A percentile compares a stretch with the other conserved stretches of the same genome.
phyloP scores from a whole-genome alignment of 1,140 invertebrate species.

The Heliothis subflexa region DNA sequence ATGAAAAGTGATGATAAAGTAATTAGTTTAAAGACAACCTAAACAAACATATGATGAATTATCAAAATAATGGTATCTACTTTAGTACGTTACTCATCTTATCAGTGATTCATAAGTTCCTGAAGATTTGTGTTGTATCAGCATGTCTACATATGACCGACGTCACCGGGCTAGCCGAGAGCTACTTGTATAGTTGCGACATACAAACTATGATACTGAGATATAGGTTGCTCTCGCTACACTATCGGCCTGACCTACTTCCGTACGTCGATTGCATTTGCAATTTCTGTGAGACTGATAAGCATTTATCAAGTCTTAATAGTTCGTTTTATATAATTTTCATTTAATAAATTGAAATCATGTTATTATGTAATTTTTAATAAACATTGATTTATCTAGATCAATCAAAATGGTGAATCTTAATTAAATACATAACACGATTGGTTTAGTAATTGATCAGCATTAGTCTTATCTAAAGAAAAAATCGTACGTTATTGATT shows the following conservation, averaged over 20 bases:
- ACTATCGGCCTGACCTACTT: conserved; percentile 40
- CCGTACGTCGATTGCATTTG: conserved; percentile 28
- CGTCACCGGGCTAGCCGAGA: neutral
- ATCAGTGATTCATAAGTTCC: conserved; percentile 11
- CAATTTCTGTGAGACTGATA: conserved; percentile 20
- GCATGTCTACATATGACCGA: neutral
- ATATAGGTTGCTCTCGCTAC: conserved; percentile 24
- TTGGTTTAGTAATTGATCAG: too few relatives aligned
- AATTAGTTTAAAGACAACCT: too few relatives aligned
- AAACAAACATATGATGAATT: too few relatives aligned
- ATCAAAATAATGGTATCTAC: too few relatives aligned
- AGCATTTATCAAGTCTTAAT: neutral
- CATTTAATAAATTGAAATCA: neutral
- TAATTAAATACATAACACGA: too few relatives aligned
- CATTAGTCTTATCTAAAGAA: too few relatives aligned
- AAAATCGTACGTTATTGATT: too few relatives aligned
- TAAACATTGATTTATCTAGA: too few relatives aligned
- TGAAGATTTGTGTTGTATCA: neutral
- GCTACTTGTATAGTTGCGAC: conserved; percentile 15
- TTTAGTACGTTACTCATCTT: too few relatives aligned
- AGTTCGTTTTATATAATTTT: neutral
- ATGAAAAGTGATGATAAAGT: too few relatives aligned
- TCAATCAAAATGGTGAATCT: too few relatives aligned
- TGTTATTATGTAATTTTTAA: too few relatives aligned
- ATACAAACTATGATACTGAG: conserved; percentile 6